Percentiles rank a stretch among this genome's conserved stretches.
phyloP scores from a whole-genome alignment of 2,888 invertebrate species.

The Philereme transversata region DNA sequence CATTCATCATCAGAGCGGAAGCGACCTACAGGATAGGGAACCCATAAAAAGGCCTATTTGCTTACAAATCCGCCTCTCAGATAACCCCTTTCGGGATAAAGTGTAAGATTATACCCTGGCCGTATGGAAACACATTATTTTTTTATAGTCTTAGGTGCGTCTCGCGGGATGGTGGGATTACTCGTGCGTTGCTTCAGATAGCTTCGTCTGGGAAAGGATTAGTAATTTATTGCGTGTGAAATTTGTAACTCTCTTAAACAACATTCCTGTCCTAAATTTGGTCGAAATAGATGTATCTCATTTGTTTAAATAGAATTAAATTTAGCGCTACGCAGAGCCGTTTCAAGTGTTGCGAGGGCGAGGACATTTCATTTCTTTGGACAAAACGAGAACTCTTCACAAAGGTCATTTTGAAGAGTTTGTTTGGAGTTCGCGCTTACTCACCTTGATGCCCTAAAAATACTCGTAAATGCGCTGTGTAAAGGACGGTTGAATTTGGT shows the following conservation, averaged over 20 bases:
- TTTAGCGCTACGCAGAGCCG: background rate
- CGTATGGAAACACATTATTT: conserved; percentile 29
- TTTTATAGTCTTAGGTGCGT: conserved; percentile 31
- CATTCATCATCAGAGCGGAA: conserved; percentile 15
- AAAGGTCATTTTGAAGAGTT: conserved; percentile 8
- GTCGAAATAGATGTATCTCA: conserved; percentile 3
- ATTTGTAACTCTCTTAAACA: conserved; percentile 8
- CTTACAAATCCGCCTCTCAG: conserved; percentile 35
- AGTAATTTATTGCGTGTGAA: conserved; percentile 28
- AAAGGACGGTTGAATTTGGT: background rate
- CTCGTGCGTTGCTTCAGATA: conserved; percentile 12
- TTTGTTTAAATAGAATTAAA: conserved; percentile 10
- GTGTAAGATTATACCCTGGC: conserved; percentile 29
- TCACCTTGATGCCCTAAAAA: background rate
- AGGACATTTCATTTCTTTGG: background rate
- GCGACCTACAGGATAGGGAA: conserved; percentile 23
- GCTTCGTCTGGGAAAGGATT: conserved; percentile 20
- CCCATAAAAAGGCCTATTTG: conserved; percentile 37
- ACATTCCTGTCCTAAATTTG: conserved; percentile 7
- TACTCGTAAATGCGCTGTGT: background rate
- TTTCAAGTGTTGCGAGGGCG: conserved; percentile 3
- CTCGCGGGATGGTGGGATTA: conserved; percentile 23
- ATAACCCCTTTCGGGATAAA: conserved; percentile 35
- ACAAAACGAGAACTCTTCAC: conserved; percentile 1
- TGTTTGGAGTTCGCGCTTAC: background rate